phyloP scores from a whole-genome alignment of 2,888 invertebrate genomes.

The Parelbella ahira region DNA sequence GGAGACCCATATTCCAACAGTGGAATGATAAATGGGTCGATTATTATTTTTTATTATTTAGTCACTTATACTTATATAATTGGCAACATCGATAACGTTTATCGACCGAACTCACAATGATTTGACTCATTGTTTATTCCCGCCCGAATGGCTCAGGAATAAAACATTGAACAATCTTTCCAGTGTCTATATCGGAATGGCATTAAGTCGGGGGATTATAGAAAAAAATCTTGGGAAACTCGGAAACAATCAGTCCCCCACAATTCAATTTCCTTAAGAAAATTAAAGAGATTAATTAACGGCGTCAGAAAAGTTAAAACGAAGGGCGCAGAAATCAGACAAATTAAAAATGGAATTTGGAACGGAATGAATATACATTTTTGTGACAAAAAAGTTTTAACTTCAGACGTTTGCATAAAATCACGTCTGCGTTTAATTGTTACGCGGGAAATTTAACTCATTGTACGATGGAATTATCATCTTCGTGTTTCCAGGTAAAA shows the following conservation, averaged over 20 bases:
- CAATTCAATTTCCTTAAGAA: conserved; percentile 25
- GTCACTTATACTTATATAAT: no score
- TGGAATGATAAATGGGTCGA: no score
- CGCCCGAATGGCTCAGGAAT: no score
- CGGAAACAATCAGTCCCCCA: conserved; percentile 20
- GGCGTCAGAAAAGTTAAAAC: conserved; percentile 23
- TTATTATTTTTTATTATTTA: no score
- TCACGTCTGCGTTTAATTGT: background rate
- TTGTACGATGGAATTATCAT: no score
- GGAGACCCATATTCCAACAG: no score
- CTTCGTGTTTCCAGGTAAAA: no score
- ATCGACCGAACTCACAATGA: no score
- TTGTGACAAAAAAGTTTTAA: conserved; percentile 9
- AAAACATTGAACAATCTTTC: conserved; percentile 9
- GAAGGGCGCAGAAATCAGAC: conserved; percentile 22
- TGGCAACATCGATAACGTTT: no score
- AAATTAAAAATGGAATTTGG: conserved; percentile 23
- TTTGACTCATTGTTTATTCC: no score
- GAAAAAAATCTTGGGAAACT: conserved; percentile 14
- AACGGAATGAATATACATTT: conserved; percentile 15
- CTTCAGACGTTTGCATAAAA: conserved; percentile 8
- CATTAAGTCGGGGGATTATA: conserved; percentile 6
- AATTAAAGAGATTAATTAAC: conserved; percentile 26
- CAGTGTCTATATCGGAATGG: conserved; percentile 9
- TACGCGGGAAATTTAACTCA: no score